Evolutionary conservation across 2,113 vertebrate species (phyloP).

Genomic region (Aegotheles bennettii): DNA sequence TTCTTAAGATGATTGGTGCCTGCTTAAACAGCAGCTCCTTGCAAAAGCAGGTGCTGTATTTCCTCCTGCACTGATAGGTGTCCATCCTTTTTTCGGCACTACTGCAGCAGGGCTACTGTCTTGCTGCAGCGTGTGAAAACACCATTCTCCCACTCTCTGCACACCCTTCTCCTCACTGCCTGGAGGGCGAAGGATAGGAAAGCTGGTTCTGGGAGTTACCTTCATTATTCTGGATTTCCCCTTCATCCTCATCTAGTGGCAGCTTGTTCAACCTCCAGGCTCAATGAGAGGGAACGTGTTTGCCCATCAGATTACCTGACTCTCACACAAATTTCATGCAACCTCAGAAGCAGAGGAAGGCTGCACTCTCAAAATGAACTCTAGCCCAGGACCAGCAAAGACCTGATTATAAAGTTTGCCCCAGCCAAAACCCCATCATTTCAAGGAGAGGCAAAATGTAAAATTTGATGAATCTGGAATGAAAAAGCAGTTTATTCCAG

Average conservation of each 20-base stretch:
- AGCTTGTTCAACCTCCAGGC: not conserved
- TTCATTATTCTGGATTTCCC: slow-evolving; percentile 14
- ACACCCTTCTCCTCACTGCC: not conserved
- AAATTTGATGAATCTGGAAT: slow-evolving; percentile 23
- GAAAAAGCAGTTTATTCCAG: not conserved
- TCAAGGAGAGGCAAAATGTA: slow-evolving; percentile 6
- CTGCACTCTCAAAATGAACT: not conserved
- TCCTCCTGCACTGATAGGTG: not conserved
- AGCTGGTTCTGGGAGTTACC: not conserved
- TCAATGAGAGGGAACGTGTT: not conserved
- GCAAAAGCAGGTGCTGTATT: not conserved
- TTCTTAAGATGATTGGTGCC: not conserved
- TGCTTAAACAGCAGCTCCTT: not conserved
- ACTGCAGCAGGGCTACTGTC: not conserved
- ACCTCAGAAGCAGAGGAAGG: not conserved
- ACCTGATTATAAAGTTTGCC: not conserved
- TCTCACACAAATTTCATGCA: not conserved
- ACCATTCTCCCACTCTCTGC: not conserved
- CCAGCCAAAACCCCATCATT: not conserved
- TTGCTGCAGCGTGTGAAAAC: not conserved
- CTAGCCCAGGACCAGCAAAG: not conserved
- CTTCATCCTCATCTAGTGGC: not conserved
- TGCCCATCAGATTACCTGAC: not conserved
- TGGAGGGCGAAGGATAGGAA: not conserved
- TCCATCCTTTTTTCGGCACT: not conserved